Evolutionary conservation across 2,888 invertebrate genomes (phyloP).

Genomic region (Macropis europaea): DNA sequence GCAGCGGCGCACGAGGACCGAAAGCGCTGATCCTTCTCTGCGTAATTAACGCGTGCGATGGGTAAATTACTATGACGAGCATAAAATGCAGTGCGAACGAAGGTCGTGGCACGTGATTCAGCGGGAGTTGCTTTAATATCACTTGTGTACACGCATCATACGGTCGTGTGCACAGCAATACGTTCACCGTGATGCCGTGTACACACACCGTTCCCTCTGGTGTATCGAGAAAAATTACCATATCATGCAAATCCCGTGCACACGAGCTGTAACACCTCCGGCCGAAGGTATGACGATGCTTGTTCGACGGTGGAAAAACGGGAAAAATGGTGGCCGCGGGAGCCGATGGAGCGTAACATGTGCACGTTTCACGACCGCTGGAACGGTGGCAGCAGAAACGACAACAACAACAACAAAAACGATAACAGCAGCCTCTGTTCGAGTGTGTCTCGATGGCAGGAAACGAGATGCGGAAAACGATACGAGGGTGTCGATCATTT

Average conservation of each 20-base stretch:
- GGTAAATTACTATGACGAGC: constrained; percentile 10
- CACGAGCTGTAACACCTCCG: constrained; percentile 43
- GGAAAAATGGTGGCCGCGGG: constrained; percentile 23
- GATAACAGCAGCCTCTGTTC: constrained; percentile 24
- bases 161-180: neutral
- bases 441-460: constrained; percentile 15
- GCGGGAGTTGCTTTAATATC: constrained; percentile 43
- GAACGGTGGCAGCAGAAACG: no score
- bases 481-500: constrained; percentile 10
- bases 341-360: constrained; percentile 27
- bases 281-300: constrained; percentile 20
- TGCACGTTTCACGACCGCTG: constrained; percentile 25
- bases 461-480: constrained; percentile 41
- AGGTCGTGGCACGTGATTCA: constrained; percentile 21
- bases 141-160: neutral
- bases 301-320: constrained; percentile 4
- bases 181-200: neutral
- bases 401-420: no score
- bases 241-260: constrained; percentile 67
- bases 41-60: constrained; percentile 16
- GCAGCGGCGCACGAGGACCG: no score
- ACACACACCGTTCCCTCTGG: constrained; percentile 7
- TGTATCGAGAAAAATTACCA: constrained; percentile 67
- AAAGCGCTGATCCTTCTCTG: no score
- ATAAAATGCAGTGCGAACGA: neutral